Evolutionary conservation across 2,888 invertebrate genomes (phyloP).

Genomic region (Melanchra persicariae): DNA sequence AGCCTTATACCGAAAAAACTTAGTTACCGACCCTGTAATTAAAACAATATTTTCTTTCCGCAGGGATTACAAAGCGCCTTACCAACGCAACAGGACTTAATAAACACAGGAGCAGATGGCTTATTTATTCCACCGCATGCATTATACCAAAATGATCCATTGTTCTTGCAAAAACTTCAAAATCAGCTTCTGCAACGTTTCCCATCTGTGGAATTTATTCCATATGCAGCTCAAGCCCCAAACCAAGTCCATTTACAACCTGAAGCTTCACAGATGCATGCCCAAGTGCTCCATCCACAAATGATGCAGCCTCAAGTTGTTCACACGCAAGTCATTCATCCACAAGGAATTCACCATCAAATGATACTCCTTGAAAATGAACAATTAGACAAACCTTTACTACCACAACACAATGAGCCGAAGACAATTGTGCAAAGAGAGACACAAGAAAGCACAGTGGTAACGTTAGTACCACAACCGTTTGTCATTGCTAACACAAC

Average conservation of each 20-base stretch:
- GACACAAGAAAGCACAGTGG: slow-evolving; percentile 80
- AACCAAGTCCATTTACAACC: slow-evolving; percentile 62
- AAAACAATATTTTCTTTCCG: slow-evolving; percentile 16
- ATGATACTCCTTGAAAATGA: slow-evolving; percentile 81
- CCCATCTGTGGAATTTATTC: slow-evolving; percentile 85
- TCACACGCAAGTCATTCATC: slow-evolving; percentile 62
- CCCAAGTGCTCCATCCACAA: slow-evolving; percentile 72
- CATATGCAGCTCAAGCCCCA: slow-evolving; percentile 80
- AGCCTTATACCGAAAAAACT: background rate
- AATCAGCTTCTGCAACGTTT: slow-evolving; percentile 83
- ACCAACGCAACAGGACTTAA: slow-evolving; percentile 80
- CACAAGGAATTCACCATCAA: slow-evolving; percentile 64
- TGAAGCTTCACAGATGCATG: slow-evolving; percentile 62
- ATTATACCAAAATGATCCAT: slow-evolving; percentile 89
- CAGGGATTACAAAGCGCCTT: slow-evolving; percentile 68
- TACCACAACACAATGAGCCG: slow-evolving; percentile 71
- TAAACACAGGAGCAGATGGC: slow-evolving; percentile 81
- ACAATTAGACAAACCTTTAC: slow-evolving; percentile 72
- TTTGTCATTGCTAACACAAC: slow-evolving; percentile 74
- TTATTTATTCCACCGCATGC: slow-evolving; percentile 83
- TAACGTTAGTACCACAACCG: slow-evolving; percentile 79
- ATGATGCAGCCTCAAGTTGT: slow-evolving; percentile 65
- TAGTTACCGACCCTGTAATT: too few relatives aligned
- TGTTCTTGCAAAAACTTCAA: slow-evolving; percentile 86
- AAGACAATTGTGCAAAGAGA: slow-evolving; percentile 85